A percentile compares a stretch with the other conserved stretches of the same genome.
Evolutionary conservation across 2,113 vertebrate species (phyloP).

Genomic region (Seriola dumerili): DNA sequence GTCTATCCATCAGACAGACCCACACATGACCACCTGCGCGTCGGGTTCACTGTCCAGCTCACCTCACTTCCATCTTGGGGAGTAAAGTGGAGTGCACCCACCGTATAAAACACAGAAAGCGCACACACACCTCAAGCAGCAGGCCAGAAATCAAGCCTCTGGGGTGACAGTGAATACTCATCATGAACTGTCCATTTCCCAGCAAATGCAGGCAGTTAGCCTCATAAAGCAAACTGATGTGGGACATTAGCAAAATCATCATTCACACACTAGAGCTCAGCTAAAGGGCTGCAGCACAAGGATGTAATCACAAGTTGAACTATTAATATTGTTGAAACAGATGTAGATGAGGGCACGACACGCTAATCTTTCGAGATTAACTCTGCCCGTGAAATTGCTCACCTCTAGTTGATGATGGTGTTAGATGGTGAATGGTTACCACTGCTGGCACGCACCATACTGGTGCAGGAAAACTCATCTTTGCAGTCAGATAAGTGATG

Average conservation of each 20-base stretch:
- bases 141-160: neutral
- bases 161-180: neutral
- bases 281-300: neutral
- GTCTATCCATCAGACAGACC: neutral
- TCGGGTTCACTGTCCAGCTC: neutral
- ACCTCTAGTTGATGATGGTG: neutral
- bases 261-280: neutral
- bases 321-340: neutral
- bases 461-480: neutral
- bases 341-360: neutral
- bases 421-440: neutral
- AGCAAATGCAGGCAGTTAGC: conserved; percentile 10
- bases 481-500: neutral
- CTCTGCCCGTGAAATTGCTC: neutral
- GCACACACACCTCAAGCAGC: neutral
- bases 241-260: neutral
- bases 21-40: neutral
- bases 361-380: neutral
- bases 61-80: neutral
- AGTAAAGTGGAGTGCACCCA: neutral
- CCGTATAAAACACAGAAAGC: neutral
- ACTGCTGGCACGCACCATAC: neutral
- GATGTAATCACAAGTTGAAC: neutral
- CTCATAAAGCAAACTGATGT: neutral
- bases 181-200: neutral